phyloP scores from a whole-genome alignment of 2,113 vertebrate species.

The Syngnathus scovelli region DNA sequence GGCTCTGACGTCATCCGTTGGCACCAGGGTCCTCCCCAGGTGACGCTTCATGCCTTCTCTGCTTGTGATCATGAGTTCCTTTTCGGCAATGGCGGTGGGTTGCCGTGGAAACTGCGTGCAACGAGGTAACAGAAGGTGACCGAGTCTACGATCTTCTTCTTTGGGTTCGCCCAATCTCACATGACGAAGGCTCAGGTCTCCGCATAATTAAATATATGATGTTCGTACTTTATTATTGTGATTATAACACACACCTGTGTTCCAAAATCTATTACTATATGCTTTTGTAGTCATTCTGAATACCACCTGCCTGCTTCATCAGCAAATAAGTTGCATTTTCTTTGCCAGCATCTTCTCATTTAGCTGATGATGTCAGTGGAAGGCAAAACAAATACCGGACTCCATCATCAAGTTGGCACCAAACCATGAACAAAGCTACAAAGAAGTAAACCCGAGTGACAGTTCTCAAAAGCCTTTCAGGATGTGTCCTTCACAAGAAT shows the following conservation, averaged over 20 bases:
- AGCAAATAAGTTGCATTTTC: constrained; percentile 14
- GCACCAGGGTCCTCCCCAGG: constrained; percentile 26
- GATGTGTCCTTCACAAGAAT: background rate
- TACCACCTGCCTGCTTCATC: constrained; percentile 17
- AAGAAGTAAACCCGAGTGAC: constrained; percentile 9
- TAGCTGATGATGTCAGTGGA: background rate
- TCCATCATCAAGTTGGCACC: constrained; percentile 3
- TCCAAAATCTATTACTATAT: background rate
- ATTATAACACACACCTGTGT: background rate
- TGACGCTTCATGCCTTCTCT: constrained; percentile 15
- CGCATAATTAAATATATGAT: background rate
- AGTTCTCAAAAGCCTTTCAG: constrained; percentile 6
- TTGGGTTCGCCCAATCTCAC: background rate
- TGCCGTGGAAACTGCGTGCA: constrained; percentile 54
- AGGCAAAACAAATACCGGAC: background rate
- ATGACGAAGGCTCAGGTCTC: background rate
- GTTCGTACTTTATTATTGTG: too few species aligned
- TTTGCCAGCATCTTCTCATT: background rate
- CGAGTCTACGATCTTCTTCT: constrained; percentile 11
- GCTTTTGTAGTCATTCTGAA: constrained; percentile 7
- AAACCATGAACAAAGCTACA: background rate
- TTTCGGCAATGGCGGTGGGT: constrained; percentile 50
- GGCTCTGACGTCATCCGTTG: constrained; percentile 40
- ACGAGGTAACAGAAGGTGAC: constrained; percentile 38
- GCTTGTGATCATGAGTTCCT: constrained; percentile 56